Conservation (phyloP, 2,888 invertebrate genomes). For the Pegoplata infirma region DNA sequence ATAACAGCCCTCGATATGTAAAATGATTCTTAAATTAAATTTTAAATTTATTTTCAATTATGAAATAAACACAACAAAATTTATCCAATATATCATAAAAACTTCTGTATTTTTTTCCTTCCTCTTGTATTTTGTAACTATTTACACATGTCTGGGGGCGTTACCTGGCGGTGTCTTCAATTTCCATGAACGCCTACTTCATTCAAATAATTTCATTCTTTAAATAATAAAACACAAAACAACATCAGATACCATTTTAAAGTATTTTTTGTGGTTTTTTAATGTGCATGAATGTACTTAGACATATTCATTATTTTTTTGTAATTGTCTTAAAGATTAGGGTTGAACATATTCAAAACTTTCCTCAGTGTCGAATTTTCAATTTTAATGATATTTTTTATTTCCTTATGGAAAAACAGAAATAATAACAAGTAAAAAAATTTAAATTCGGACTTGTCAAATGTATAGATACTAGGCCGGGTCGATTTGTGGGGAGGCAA, state of each 20-base stretch:
- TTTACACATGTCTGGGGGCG: conserved; percentile 53
- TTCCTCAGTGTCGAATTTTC: too few species aligned
- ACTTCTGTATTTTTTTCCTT: conserved; percentile 27
- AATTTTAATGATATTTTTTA: too few species aligned
- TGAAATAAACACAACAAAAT: conserved; percentile 15
- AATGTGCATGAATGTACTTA: not conserved
- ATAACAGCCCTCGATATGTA: too few species aligned
- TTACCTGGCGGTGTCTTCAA: conserved; percentile 58
- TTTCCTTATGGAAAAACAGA: too few species aligned
- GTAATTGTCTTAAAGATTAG: too few species aligned
- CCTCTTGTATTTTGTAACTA: not conserved
- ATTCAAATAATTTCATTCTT: conserved; percentile 45
- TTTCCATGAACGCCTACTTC: conserved; percentile 54
- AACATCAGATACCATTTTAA: not conserved
- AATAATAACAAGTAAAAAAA: too few species aligned
- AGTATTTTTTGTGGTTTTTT: not conserved
- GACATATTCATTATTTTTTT: too few species aligned
- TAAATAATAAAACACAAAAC: conserved; percentile 9
- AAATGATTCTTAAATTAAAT: too few species aligned
- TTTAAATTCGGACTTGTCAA: too few species aligned
- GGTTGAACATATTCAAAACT: not conserved
- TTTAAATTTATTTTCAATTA: not conserved
- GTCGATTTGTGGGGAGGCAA: too few species aligned
- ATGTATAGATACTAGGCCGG: too few species aligned
- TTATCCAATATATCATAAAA: conserved; percentile 9